Evolutionary conservation across 2,113 vertebrate species (phyloP).

Genomic region (Zosterops lateralis): DNA sequence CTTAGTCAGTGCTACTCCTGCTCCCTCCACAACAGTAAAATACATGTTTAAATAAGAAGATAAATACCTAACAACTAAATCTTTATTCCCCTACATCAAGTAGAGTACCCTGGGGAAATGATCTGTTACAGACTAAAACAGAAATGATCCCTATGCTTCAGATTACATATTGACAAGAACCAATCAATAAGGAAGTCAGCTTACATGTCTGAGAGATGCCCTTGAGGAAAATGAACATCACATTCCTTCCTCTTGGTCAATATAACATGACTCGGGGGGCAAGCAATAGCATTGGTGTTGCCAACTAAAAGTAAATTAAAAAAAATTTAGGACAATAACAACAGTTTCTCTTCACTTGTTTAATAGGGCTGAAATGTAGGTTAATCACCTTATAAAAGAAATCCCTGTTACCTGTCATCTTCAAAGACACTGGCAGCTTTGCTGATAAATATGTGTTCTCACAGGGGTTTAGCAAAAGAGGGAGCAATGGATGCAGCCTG

Average conservation of each 20-base stretch:
- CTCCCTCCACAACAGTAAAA: neutral
- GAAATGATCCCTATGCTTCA: neutral
- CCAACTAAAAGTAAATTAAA: neutral
- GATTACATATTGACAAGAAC: constrained; percentile 5
- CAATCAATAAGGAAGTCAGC: neutral
- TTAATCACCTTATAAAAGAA: constrained; percentile 12
- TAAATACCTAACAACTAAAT: neutral
- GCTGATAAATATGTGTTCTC: neutral
- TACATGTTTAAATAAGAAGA: neutral
- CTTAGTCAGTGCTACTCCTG: neutral
- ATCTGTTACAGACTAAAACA: neutral
- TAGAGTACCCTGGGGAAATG: neutral
- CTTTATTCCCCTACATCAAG: neutral
- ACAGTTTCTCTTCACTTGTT: neutral
- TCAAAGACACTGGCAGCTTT: neutral
- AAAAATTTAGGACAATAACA: neutral
- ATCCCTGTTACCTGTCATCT: neutral
- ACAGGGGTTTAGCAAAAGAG: neutral
- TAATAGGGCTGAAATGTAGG: neutral
- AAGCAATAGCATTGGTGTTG: neutral
- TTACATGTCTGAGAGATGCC: constrained; percentile 1
- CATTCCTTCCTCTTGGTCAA: neutral
- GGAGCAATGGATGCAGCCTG: neutral
- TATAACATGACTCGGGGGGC: neutral
- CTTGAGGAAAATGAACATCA: constrained; percentile 26